Conservation (phyloP, 53 echinoderm and acorn worm genomes). For the Astropecten irregularis region DNA sequence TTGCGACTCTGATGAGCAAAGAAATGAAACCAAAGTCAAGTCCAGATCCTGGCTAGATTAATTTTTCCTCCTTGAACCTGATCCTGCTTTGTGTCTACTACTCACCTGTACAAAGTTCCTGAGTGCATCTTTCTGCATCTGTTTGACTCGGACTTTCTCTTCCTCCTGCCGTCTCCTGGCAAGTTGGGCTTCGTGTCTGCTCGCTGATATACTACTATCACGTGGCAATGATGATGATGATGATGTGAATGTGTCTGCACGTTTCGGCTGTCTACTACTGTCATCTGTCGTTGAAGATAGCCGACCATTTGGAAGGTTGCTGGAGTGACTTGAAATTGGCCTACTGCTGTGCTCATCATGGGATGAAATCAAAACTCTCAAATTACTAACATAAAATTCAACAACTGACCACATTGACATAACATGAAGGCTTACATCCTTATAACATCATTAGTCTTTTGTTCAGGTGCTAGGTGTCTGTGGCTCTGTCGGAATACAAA, state of each 20-base stretch:
- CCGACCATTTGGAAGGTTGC: conserved; percentile 49
- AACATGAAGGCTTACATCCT: too few relatives aligned
- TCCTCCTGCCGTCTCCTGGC: conserved; percentile 79
- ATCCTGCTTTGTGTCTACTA: too few relatives aligned
- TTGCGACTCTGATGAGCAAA: conserved; percentile 34
- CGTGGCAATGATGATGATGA: conserved; percentile 28
- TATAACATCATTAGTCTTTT: too few relatives aligned
- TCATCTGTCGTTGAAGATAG: conserved; percentile 32
- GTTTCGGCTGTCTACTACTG: conserved; percentile 11
- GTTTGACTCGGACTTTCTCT: conserved; percentile 78
- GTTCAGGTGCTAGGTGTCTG: too few relatives aligned
- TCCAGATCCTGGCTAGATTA: too few relatives aligned
- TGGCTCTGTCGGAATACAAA: too few relatives aligned
- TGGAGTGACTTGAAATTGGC: conserved; percentile 16
- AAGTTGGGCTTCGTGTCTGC: conserved; percentile 91
- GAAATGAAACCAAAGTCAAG: not conserved
- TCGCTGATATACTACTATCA: conserved; percentile 61
- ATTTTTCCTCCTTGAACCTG: too few relatives aligned
- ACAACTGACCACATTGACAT: too few relatives aligned
- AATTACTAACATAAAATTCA: too few relatives aligned
- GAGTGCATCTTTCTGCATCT: conserved; percentile 79
- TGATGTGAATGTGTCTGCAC: conserved; percentile 19
- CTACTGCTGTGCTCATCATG: not conserved
- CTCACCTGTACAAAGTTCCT: conserved; percentile 86
- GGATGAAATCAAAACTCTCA: too few relatives aligned